Base-by-base conservation (phyloP, 2,113 vertebrate genomes). In the Synchiropus splendidus region DNA sequence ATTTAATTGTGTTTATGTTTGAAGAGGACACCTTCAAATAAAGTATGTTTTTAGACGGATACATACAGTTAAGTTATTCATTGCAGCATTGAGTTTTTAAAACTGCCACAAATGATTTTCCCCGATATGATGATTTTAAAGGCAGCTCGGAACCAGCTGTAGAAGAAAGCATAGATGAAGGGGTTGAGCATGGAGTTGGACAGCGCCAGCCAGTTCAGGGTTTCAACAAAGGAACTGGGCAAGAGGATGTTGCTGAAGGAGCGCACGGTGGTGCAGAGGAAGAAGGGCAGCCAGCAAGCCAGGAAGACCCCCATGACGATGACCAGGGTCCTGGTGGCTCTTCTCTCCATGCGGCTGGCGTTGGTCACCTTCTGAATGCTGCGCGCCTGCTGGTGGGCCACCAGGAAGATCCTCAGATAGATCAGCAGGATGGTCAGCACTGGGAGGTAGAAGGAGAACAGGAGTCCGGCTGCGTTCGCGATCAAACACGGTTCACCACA, bases 171-270 rank as follows among this genome's bases (percentile, higher is more conserved):
- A 10, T 42, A 42, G 18, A 42, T 42, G n/a, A 42, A 42, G 13
- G 40, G 40, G 30, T 42, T 42, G 12, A 42, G 40, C 40, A 42
- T 42, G 9, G 40, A 42, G 27, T 42, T 42, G 27, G 18, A 42
- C 21, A 42, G 12, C 5, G 40, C 15, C 13, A 42, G 21, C 40
- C 40, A 42, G 40, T 42, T 42, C 1, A 42, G 40, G 1, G 16
- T 31, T 14, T 42, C 40, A 8, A 42, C 30, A 0, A 42, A 13
- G 11, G n/a, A 10, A 27, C n/a, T 27, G 5, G 40, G 40, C 8
- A 42, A 13, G 2, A 31, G 10, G 15, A 14, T 8, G 9, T 31
- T 4, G 27, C 13, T 42, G 11, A 42, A 42, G 30, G 18, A 13
- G 12, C 21, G 10, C 21, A 31, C 13, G n/a, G 40, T 42, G 4